Evolutionary conservation across 2,797 vertebrate species (phyloP).

Genomic region (Delichon dasypus): DNA sequence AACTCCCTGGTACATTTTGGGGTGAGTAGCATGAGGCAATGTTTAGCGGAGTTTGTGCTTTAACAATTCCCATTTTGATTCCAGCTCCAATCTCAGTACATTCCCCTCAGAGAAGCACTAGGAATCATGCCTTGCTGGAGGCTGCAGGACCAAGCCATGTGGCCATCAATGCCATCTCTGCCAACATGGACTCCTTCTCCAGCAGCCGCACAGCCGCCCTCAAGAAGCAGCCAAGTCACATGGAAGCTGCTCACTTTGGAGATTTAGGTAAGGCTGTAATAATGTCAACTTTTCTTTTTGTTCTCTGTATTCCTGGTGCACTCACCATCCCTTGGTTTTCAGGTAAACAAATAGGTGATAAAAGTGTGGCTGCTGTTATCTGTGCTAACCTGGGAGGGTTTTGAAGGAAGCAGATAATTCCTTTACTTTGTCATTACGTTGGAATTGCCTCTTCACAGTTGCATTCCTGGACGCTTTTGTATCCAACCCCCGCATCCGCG

Average conservation of each 20-base stretch:
- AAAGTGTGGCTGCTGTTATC: neutral
- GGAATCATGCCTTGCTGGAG: constrained; percentile 92
- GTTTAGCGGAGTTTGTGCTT: neutral
- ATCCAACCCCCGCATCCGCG: fast-evolving
- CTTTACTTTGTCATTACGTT: neutral
- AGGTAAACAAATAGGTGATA: neutral
- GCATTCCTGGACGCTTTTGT: neutral
- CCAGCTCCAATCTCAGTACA: constrained; percentile 79
- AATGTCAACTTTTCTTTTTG: fast-evolving
- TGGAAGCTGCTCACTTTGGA: constrained; percentile 97
- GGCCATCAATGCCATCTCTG: constrained; percentile 98
- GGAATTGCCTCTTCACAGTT: neutral
- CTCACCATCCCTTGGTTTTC: neutral
- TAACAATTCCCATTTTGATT: constrained; percentile 19
- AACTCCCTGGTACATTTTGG: neutral
- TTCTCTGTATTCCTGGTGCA: fast-evolving
- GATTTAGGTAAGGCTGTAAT: constrained; percentile 85
- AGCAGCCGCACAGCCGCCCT: constrained; percentile 95
- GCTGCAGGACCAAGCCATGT: constrained; percentile 96
- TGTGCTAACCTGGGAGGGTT: neutral
- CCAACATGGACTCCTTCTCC: constrained; percentile 99
- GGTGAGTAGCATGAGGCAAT: neutral
- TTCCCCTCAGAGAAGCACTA: constrained; percentile 85
- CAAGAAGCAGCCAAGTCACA: constrained; percentile 97
- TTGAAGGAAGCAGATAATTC: neutral